Percentiles rank a stretch among this genome's conserved stretches.
Evolutionary conservation across 2,888 invertebrate genomes (phyloP).

Genomic region (Lamellibrachia satsuma): DNA sequence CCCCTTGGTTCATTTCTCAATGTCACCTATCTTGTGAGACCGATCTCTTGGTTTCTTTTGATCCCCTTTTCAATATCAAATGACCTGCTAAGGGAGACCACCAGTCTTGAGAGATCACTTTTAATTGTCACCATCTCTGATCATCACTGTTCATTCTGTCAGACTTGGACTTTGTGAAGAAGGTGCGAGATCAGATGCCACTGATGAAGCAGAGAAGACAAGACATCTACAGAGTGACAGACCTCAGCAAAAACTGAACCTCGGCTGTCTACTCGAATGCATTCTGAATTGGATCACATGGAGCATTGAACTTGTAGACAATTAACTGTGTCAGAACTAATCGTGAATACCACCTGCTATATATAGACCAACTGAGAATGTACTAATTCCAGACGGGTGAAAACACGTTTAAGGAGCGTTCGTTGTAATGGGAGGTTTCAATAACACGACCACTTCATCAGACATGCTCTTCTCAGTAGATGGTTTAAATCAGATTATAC

Average conservation of each 20-base stretch:
- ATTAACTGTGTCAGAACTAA: background rate
- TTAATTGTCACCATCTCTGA: background rate
- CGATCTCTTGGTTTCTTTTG: too few species aligned
- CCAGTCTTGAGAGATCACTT: background rate
- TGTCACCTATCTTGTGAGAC: too few species aligned
- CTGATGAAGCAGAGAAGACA: slow-evolving; percentile 77
- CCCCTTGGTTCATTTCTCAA: too few species aligned
- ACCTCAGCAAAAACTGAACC: background rate
- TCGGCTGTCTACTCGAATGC: background rate
- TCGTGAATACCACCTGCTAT: background rate
- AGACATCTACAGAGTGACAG: slow-evolving; percentile 71
- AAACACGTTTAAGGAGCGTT: background rate
- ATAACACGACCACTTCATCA: background rate
- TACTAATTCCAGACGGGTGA: background rate
- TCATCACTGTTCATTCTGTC: slow-evolving; percentile 54
- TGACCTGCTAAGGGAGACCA: too few species aligned
- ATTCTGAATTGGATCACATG: background rate
- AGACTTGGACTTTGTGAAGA: slow-evolving; percentile 79
- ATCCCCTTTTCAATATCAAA: too few species aligned
- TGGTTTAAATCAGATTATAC: background rate
- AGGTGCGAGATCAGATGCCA: slow-evolving; percentile 86
- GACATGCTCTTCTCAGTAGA: background rate
- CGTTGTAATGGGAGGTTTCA: background rate
- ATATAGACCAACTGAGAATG: background rate
- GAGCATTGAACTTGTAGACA: background rate